Evolutionary conservation across 53 echinoderm and acorn worm genomes (phyloP).

Genomic region (Zoroaster sp.): DNA sequence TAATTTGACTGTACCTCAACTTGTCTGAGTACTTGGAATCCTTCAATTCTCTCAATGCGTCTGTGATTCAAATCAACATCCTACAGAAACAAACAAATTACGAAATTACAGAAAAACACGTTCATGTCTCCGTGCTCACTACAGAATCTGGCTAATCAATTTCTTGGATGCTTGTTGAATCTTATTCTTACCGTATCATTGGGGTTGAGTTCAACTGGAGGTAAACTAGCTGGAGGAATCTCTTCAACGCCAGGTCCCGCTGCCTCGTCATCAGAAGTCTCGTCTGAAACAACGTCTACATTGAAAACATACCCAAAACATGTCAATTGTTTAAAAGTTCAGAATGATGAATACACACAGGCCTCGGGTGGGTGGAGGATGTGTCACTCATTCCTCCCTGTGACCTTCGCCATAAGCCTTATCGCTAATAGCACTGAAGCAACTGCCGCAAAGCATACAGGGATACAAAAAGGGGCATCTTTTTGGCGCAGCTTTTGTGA

Average conservation of each 20-base stretch:
- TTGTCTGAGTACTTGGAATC: slow-evolving; percentile 75
- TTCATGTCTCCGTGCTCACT: too few species aligned
- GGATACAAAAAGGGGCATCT: too few species aligned
- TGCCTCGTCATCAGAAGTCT: slow-evolving; percentile 19
- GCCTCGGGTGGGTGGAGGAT: too few species aligned
- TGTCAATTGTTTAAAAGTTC: too few species aligned
- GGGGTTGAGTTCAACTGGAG: slow-evolving; percentile 69
- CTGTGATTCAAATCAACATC: slow-evolving; percentile 92
- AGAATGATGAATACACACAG: too few species aligned
- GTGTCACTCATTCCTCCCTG: too few species aligned
- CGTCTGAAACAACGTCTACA: slow-evolving; percentile 4
- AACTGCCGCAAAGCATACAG: too few species aligned
- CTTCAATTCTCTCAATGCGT: slow-evolving; percentile 66
- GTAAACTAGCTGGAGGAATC: slow-evolving; percentile 60
- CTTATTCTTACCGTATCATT: slow-evolving; percentile 67
- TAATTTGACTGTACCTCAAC: slow-evolving; percentile 75
- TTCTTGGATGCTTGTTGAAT: not conserved
- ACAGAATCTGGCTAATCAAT: not conserved
- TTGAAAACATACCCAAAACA: not conserved
- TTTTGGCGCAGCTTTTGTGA: too few species aligned
- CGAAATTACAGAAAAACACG: not conserved
- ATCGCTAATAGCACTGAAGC: too few species aligned
- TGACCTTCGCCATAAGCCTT: too few species aligned
- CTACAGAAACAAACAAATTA: slow-evolving; percentile 19
- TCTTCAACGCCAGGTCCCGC: slow-evolving; percentile 62